phyloP scores from a whole-genome alignment of 2,888 invertebrate species.

The Tricholauxania praeusta region DNA sequence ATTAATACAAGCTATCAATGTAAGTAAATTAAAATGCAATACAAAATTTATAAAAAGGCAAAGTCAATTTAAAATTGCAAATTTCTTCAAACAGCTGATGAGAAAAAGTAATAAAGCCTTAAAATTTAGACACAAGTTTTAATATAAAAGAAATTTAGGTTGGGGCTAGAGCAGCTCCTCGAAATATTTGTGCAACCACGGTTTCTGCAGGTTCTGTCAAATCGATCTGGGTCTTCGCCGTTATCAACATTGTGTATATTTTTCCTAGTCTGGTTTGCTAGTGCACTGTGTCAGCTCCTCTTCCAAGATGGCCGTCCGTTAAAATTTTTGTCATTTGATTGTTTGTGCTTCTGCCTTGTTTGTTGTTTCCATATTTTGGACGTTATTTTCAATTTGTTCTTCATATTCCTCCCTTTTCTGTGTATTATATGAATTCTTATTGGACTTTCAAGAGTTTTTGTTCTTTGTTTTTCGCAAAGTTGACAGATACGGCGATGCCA shows the following conservation, averaged over 20 bases:
- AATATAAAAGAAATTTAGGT: neutral
- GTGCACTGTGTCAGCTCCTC: conserved; percentile 44
- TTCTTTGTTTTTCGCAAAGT: conserved; percentile 31
- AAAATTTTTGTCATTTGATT: conserved; percentile 60
- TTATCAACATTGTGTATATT: neutral
- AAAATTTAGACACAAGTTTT: neutral
- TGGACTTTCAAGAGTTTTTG: conserved; percentile 25
- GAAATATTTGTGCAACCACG: too few relatives aligned
- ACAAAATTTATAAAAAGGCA: neutral
- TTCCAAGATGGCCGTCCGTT: conserved; percentile 66
- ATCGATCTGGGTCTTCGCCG: too few relatives aligned
- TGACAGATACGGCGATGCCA: conserved; percentile 18
- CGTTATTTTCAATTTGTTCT: neutral
- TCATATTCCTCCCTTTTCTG: neutral
- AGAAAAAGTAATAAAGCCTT: neutral
- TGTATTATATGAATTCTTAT: neutral
- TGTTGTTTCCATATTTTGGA: neutral
- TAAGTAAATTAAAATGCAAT: conserved; percentile 11
- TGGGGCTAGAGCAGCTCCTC: neutral
- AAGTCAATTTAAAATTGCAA: neutral
- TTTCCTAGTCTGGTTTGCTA: neutral
- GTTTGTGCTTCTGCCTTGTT: conserved; percentile 23
- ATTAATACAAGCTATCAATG: neutral
- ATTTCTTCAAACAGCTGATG: neutral
- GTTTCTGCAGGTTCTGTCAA: too few relatives aligned